These are phyloP conservation scores for Acanthosoma haemorrhoidale DNA, from an alignment of 2,888 invertebrate genomes.

Conservation along the genomic window DNA sequence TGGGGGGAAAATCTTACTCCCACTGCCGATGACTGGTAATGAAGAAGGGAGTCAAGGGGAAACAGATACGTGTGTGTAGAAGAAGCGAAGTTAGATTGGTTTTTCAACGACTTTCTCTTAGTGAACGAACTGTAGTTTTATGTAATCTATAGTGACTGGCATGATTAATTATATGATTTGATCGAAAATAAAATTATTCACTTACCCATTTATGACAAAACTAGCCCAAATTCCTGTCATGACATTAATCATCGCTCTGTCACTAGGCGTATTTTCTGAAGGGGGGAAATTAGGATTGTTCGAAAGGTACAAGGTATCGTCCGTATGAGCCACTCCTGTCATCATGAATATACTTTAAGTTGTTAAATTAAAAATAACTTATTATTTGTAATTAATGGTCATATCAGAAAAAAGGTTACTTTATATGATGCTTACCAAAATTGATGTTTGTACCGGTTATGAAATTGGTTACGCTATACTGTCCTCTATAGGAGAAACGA, in stretches of 20 bases:
- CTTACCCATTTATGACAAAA: constrained; percentile 11
- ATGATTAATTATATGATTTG: background rate
- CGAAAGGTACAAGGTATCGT: constrained; percentile 10
- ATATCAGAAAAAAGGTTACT: too few relatives aligned
- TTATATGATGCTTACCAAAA: background rate
- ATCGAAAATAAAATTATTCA: background rate
- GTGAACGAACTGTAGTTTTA: too few relatives aligned
- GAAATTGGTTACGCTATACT: background rate
- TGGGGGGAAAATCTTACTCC: too few relatives aligned
- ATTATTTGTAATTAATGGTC: background rate
- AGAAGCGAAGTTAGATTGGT: too few relatives aligned
- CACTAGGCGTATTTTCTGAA: constrained; percentile 3
- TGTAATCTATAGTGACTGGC: too few relatives aligned
- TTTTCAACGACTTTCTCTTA: too few relatives aligned
- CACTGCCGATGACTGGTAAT: too few relatives aligned
- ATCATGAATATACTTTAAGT: too few relatives aligned
- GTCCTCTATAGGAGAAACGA: constrained; percentile 7
- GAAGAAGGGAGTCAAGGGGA: too few relatives aligned
- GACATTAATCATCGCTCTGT: constrained; percentile 8
- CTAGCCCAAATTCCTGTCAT: constrained; percentile 12
- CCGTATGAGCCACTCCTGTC: constrained; percentile 7
- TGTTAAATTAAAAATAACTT: background rate
- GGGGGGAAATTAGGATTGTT: background rate
- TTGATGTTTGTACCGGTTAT: constrained; percentile 1
- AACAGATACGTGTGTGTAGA: too few relatives aligned